Evolutionary conservation across 2,888 invertebrate species (phyloP).

Genomic region (Poecilobothrus nobilitatus): DNA sequence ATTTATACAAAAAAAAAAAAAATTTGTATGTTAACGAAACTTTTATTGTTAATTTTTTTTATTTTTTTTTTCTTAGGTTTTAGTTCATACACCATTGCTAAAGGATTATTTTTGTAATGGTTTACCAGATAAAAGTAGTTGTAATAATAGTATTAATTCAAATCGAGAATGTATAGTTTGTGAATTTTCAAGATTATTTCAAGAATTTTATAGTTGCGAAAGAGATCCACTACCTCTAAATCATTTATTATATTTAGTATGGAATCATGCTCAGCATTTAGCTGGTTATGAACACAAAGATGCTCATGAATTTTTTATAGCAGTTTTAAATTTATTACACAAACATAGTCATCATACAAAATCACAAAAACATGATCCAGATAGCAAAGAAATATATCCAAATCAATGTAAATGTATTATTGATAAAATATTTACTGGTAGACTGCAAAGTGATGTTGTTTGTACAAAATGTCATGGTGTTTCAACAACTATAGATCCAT

Average conservation of each 20-base stretch:
- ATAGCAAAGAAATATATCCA: slow-evolving; percentile 25
- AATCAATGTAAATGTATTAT: slow-evolving; percentile 87
- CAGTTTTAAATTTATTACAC: slow-evolving; percentile 86
- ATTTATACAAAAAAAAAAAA: not conserved
- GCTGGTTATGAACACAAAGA: slow-evolving; percentile 97
- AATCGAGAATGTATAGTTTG: slow-evolving; percentile 85
- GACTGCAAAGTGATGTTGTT: slow-evolving; percentile 91
- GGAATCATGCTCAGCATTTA: slow-evolving; percentile 92
- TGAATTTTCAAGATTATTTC: slow-evolving; percentile 85
- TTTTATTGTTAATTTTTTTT: not conserved
- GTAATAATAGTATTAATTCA: slow-evolving; percentile 49
- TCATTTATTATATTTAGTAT: slow-evolving; percentile 83
- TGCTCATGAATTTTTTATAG: slow-evolving; percentile 98
- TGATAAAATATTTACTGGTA: slow-evolving; percentile 94
- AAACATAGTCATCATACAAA: slow-evolving; percentile 48
- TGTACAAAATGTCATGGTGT: slow-evolving; percentile 91
- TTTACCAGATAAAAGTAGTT: slow-evolving; percentile 84
- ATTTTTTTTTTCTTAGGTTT: slow-evolving; percentile 49
- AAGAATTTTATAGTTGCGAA: slow-evolving; percentile 88
- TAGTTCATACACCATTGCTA: slow-evolving; percentile 90
- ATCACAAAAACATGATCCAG: slow-evolving; percentile 13
- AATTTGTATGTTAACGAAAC: no score
- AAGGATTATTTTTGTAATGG: slow-evolving; percentile 71
- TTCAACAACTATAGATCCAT: slow-evolving; percentile 94
- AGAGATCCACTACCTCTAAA: slow-evolving; percentile 81